phyloP scores from a whole-genome alignment of 2,797 vertebrate species.

The Bradypodion pumilum region DNA sequence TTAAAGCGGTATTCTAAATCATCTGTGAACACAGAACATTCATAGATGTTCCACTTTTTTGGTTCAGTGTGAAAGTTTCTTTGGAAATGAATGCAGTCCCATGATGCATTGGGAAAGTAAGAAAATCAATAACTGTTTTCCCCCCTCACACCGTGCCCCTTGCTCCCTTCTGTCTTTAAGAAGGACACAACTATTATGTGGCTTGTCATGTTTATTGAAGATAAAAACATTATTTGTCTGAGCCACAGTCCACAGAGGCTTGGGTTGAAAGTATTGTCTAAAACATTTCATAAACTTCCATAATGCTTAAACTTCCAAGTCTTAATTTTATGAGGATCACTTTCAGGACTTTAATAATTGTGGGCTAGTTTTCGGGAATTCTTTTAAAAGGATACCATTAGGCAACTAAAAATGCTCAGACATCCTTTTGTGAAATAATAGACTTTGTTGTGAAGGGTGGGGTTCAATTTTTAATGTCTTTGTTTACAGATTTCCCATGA shows the following conservation, averaged over 20 bases:
- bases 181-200: neutral
- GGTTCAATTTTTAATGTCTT: too few relatives aligned
- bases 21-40: slow-evolving; percentile 41
- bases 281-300: neutral
- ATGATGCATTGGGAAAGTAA: slow-evolving; percentile 47
- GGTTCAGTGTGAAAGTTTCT: slow-evolving; percentile 51
- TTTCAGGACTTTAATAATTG: neutral
- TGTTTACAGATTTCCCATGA: too few relatives aligned
- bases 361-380: too few relatives aligned
- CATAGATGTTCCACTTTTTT: slow-evolving; percentile 56
- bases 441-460: too few relatives aligned
- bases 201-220: neutral
- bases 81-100: slow-evolving; percentile 54
- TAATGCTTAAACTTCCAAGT: too few relatives aligned
- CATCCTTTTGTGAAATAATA: neutral
- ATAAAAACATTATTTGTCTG: neutral
- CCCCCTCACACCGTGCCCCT: too few relatives aligned
- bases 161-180: neutral
- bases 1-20: slow-evolving; percentile 53
- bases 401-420: neutral
- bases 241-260: neutral
- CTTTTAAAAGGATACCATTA: too few relatives aligned
- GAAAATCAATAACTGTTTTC: neutral
- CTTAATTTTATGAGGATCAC: too few relatives aligned
- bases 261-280: neutral